Evolutionary conservation across 2,113 vertebrate species (phyloP), one percentile per base, ranked within the genome.

Genomic region (Tor tambroides): DNA sequence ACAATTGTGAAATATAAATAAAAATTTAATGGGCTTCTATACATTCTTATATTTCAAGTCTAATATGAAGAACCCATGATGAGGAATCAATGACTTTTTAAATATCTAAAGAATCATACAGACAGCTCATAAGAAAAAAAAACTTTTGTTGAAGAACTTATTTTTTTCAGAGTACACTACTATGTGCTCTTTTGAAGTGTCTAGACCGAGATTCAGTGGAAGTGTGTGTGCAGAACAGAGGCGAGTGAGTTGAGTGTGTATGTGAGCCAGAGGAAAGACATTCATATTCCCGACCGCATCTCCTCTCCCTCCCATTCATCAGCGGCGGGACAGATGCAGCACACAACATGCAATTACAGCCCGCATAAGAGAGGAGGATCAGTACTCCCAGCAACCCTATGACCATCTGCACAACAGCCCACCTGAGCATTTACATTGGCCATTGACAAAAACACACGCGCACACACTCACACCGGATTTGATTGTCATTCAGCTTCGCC

Each of bases 251-350:
- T 46, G 17, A 23, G 56, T 32, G 26, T 49, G 35, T 30, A 63
- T 69, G 51, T 11, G 79, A 23, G 80, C 30, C 35, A 30, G 67
- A 74, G 56, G 28, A 65, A 78, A n/a, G 41, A 14, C 54, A 67
- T 89, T 87, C 32, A 80, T 49, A 87, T 87, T 89, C 69, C 76
- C 17, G n/a, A 80, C 63, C 17, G 46, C 43, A 83, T 43, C 43
- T n/a, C 76, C 35, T 61, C 46, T 46, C 51, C 28, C 41, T 76
- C 49, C 67, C 83, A 84, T 89, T 85, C 81, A 61, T 80, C 82
- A 89, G 69, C 7, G 43, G 23, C 2, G 23, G 21, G 86, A 26
- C 85, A 81, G 81, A 87, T 84, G 77, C 67, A 87, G 80, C 8
- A 41, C 77, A 85, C 26, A 56, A 26, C 38, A 41, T 85, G 80